Evolutionary conservation across 2,888 invertebrate genomes (phyloP).

Genomic region (Callosobruchus maculatus): DNA sequence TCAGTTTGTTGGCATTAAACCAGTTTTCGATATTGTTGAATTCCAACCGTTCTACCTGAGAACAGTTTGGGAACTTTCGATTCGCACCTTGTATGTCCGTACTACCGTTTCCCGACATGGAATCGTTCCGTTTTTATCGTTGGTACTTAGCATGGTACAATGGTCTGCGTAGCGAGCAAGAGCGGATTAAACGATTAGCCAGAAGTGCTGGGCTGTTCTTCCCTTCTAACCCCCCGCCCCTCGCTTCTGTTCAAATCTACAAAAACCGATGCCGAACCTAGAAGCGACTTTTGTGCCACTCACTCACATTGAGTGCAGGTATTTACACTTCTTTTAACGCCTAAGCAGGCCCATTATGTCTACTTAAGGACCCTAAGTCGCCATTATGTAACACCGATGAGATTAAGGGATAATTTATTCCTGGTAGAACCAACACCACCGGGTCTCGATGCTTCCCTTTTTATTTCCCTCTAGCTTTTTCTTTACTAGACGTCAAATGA

Average conservation of each 20-base stretch:
- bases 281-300: conserved; percentile 29
- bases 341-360: conserved; percentile 18
- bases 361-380: conserved; percentile 4
- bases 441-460: neutral
- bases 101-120: neutral
- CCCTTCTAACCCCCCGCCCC: neutral
- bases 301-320: conserved; percentile 23
- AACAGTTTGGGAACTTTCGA: neutral
- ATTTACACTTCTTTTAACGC: conserved; percentile 8
- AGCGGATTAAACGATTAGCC: conserved; percentile 20
- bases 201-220: conserved; percentile 17
- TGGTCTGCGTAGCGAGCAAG: conserved; percentile 12
- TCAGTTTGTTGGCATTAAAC: too few species aligned
- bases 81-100: neutral
- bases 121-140: neutral
- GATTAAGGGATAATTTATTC: neutral
- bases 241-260: neutral
- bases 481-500: too few species aligned
- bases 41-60: too few species aligned
- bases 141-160: conserved; percentile 1
- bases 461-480: too few species aligned
- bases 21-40: too few species aligned
- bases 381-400: neutral
- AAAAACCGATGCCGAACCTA: conserved; percentile 7
- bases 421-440: neutral